These are phyloP conservation scores for Lamellibrachia luymesi DNA, from an alignment of 1,140 invertebrate genomes.

Conservation along the genomic window DNA sequence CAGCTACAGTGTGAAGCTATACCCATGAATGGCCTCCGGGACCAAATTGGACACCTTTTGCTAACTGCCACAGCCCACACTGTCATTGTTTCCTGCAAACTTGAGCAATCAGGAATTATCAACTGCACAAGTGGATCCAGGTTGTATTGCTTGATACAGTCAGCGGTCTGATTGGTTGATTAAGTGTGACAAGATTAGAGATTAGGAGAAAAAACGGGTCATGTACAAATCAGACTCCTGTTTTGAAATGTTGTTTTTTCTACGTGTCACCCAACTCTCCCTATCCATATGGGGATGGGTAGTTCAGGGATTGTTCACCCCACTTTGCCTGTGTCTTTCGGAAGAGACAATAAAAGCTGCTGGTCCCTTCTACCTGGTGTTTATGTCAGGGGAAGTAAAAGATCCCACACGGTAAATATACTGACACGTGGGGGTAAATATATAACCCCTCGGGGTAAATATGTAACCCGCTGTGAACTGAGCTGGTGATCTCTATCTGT, in stretches of 20 bases:
- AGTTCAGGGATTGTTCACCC: no score
- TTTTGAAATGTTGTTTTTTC: background rate
- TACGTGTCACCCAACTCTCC: background rate
- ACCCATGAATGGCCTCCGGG: background rate
- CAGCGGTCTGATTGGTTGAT: background rate
- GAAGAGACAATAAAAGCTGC: no score
- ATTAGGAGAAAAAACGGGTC: background rate
- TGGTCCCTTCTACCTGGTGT: no score
- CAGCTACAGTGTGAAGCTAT: background rate
- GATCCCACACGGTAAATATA: no score
- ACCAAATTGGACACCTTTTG: background rate
- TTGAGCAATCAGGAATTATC: background rate
- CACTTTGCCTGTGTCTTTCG: no score
- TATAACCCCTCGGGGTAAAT: no score
- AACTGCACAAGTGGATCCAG: background rate
- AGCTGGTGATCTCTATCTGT: no score
- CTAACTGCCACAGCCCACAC: background rate
- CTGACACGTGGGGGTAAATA: no score
- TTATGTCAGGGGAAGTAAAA: no score
- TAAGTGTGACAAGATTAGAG: background rate
- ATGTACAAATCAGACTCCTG: background rate
- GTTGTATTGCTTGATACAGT: background rate
- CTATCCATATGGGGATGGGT: no score
- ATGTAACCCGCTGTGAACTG: no score
- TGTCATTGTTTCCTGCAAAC: background rate